phyloP scores from a whole-genome alignment of 2,797 vertebrate species.

The Prunella strophiata region DNA sequence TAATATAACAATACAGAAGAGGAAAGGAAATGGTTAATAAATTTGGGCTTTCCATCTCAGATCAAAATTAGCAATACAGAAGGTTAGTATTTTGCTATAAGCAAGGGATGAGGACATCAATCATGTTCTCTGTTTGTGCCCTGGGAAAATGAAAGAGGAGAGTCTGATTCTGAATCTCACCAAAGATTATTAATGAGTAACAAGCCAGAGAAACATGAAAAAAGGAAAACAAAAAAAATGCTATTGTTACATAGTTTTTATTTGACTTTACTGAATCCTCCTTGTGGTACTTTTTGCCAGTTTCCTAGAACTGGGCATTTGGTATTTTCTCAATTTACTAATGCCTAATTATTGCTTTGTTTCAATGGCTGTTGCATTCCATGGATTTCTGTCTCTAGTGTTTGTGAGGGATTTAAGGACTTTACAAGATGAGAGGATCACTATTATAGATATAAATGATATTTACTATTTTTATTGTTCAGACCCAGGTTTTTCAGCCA shows the following conservation, averaged over 20 bases:
- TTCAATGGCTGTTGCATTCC: neutral
- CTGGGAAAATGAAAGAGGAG: neutral
- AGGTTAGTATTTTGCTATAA: neutral
- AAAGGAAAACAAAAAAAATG: neutral
- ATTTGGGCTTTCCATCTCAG: neutral
- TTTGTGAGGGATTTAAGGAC: neutral
- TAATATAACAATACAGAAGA: neutral
- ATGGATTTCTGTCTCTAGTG: neutral
- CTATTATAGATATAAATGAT: neutral
- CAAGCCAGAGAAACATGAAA: neutral
- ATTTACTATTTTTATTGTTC: neutral
- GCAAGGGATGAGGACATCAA: neutral
- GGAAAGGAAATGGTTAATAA: neutral
- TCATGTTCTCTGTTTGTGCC: neutral
- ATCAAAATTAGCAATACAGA: neutral
- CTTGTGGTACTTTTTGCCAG: neutral
- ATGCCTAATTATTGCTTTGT: neutral
- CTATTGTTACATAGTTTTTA: neutral
- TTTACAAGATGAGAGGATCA: neutral
- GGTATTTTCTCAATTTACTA: neutral
- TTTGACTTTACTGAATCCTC: neutral
- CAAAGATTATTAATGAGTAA: neutral
- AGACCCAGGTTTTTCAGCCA: neutral
- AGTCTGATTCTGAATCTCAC: neutral
- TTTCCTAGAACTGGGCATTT: neutral